Base-by-base conservation (phyloP, 2,888 invertebrate genomes). In the Netelia melanura region DNA sequence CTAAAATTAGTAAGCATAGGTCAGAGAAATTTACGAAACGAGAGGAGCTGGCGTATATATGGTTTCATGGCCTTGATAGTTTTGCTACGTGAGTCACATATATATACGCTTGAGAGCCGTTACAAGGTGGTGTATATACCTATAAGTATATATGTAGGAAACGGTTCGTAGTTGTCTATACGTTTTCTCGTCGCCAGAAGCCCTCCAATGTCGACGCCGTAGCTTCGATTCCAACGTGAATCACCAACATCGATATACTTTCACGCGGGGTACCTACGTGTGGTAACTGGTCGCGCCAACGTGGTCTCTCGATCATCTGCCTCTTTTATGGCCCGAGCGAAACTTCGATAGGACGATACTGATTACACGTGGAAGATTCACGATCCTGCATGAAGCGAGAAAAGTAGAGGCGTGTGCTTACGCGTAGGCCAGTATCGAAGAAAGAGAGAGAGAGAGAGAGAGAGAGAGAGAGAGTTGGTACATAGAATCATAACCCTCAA, bases 351-450 rank as follows among this genome's bases (percentile, higher is more conserved):
- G 76, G 23, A 78, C 48, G 21, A 75, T 56, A 62, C 23, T 74
- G 82, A 85, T 82, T 74, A 74, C 82, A 64, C 58, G 48, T 70
- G 56, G 58, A 77, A 78, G 82, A 85, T 78, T 78, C 78, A 85
- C 81, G 70, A 68, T 67, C 64, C 21, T 43, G 64, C 23, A 25
- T 17, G 5, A 58, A 44, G 56, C 25, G 62, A 48, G 14, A 25
- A 71, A 81, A 65, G 30, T 48, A 48, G 52, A 71, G 43, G 62
- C 25, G 21, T 68, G 58, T 48, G n/a, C 43, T 17, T 56, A 64
- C 21, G 79, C 64, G 70, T 79, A 71, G 65, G 71, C 70, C 52
- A 70, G 68, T 14, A 23, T 6, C 38, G 6, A 6, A 38, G 30
- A 30, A 3, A 30, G 30, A 30, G 3, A 30, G 30, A 30, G 25